phyloP scores from a whole-genome alignment of 2,113 vertebrate genomes.

The Callithrix jacchus region DNA sequence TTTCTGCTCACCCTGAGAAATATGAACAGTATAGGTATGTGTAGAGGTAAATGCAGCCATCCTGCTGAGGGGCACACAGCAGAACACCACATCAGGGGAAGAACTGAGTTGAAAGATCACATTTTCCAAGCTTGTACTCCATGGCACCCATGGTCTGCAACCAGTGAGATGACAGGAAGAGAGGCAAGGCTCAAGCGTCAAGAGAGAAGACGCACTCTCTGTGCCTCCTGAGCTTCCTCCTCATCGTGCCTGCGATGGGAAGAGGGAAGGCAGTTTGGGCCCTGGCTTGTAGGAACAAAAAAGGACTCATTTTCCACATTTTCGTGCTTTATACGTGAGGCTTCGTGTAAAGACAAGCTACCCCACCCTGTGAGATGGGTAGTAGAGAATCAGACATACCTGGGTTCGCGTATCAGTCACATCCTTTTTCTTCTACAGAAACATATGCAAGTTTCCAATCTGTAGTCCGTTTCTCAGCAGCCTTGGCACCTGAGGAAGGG shows the following conservation, averaged over 20 bases:
- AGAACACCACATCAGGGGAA: too few relatives aligned
- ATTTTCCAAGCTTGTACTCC: too few relatives aligned
- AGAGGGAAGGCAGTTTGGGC: too few relatives aligned
- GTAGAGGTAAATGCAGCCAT: background rate
- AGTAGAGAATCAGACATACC: background rate
- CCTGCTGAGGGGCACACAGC: background rate
- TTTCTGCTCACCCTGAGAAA: background rate
- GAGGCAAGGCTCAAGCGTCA: too few relatives aligned
- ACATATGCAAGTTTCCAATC: background rate
- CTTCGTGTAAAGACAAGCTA: background rate
- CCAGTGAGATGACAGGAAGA: background rate
- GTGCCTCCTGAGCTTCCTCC: background rate
- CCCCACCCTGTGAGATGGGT: background rate
- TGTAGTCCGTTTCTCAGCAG: background rate
- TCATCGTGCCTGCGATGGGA: background rate
- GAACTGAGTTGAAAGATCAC: background rate
- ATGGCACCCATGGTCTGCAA: too few relatives aligned
- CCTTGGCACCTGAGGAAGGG: background rate
- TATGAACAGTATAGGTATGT: background rate
- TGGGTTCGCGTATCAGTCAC: background rate
- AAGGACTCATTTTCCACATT: background rate
- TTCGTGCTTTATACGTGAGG: background rate
- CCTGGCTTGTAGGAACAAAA: background rate
- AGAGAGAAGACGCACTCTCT: too few relatives aligned
- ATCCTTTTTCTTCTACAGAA: background rate